phyloP scores from a whole-genome alignment of 1,140 invertebrate species.

The Drosophila pectinifera region DNA sequence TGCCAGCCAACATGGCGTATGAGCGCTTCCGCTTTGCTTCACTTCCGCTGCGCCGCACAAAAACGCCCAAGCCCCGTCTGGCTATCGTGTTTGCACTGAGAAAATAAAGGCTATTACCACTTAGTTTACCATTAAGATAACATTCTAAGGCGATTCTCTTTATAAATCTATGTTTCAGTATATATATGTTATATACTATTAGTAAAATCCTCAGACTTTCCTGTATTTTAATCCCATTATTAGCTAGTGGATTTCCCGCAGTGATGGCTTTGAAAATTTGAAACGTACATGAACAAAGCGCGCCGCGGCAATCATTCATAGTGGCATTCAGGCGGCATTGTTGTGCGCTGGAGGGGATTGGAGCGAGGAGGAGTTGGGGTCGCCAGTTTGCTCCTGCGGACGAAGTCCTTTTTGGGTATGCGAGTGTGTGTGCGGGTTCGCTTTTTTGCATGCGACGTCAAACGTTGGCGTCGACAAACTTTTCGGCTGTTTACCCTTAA shows the following conservation, averaged over 20 bases:
- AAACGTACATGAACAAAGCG: constrained; percentile 77
- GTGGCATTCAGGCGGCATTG: constrained; percentile 63
- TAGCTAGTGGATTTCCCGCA: not conserved
- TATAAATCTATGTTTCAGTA: no score
- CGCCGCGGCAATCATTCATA: constrained; percentile 78
- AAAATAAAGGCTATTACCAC: constrained; percentile 1
- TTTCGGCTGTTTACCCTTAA: constrained; percentile 57
- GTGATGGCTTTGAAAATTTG: constrained; percentile 48
- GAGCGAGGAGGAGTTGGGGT: constrained; percentile 6
- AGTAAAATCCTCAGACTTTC: not conserved
- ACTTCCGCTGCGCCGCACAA: constrained; percentile 60
- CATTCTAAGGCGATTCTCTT: not conserved
- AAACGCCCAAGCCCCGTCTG: constrained; percentile 50
- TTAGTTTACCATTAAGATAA: not conserved
- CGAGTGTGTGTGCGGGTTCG: constrained; percentile 6
- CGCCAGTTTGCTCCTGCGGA: constrained; percentile 35
- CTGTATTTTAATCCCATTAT: not conserved
- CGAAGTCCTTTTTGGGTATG: constrained; percentile 52
- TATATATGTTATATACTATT: not conserved
- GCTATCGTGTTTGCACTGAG: constrained; percentile 18
- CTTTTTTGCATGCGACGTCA: constrained; percentile 68
- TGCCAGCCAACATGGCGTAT: constrained; percentile 75
- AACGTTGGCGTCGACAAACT: constrained; percentile 60
- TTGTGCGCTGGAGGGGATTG: constrained; percentile 31
- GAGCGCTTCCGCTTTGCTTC: constrained; percentile 75